These are phyloP conservation scores for Phymorhynchus buccinoides DNA, from an alignment of 1,140 invertebrate species.

Conservation along the genomic window DNA sequence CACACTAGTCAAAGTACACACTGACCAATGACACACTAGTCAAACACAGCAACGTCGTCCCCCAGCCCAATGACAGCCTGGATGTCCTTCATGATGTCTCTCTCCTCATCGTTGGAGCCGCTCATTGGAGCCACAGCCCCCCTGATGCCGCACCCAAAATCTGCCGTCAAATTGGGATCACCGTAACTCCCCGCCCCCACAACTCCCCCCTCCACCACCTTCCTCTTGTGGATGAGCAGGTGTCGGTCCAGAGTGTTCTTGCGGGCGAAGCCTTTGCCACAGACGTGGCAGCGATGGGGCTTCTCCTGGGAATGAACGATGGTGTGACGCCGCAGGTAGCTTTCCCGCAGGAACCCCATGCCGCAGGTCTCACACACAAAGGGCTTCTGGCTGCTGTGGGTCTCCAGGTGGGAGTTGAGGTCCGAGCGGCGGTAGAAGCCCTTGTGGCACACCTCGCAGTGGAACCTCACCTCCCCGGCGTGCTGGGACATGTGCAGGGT, in stretches of 20 bases:
- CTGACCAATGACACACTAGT: background rate
- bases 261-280: slow-evolving; percentile 90
- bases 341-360: slow-evolving; percentile 50
- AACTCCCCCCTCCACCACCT: slow-evolving; percentile 61
- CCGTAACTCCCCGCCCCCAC: background rate
- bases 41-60: slow-evolving; percentile 6
- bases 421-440: slow-evolving; percentile 35
- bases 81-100: slow-evolving; percentile 35
- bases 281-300: slow-evolving; percentile 81
- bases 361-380: slow-evolving; percentile 72
- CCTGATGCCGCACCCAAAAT: slow-evolving; percentile 13
- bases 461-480: slow-evolving; percentile 47
- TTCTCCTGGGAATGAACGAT: slow-evolving; percentile 37
- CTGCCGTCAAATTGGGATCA: background rate
- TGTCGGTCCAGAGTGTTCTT: slow-evolving; percentile 97
- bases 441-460: slow-evolving; percentile 49
- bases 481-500: slow-evolving; percentile 48
- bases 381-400: slow-evolving; percentile 68
- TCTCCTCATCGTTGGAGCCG: background rate
- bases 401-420: slow-evolving; percentile 58
- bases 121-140: background rate
- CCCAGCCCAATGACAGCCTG: slow-evolving; percentile 34
- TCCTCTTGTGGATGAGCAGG: slow-evolving; percentile 95
- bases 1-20: background rate
- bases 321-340: slow-evolving; percentile 51